Evolutionary conservation across 2,888 invertebrate genomes (phyloP), one percentile per base, ranked within the genome.

Genomic region (Andrena camellia): DNA sequence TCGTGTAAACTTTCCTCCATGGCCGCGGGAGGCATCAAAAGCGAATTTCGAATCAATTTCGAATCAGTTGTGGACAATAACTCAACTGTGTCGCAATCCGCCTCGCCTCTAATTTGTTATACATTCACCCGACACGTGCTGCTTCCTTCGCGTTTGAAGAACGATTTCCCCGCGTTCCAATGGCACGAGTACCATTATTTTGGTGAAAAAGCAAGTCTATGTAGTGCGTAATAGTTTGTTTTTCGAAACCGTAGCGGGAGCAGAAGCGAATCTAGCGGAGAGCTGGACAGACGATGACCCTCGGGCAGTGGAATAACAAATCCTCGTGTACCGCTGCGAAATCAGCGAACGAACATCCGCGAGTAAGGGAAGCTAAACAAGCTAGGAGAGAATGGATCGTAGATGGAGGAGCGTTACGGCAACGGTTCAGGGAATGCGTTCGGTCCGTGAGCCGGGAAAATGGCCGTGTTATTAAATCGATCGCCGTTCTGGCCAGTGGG

Each of bases 391-490:
- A 67, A 68, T 67, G 72, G 86, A 67, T 42, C 79, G 83, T 64
- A 78, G 83, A 70, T 74, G 80, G 69, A 82, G 70, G 74, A 86
- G 74, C 74, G 79, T 79, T 80, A 70, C 77, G 77, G 81, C 78
- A 35, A 23, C 73, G 81, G 74, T 70, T 66, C 80, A 66, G 84
- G 82, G 89, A 90, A 87, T 85, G 91, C 86, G 90, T 90, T 90
- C 85, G 88, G 88, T 84, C 82, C 83, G 88, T 84, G 86, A 90
- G 88, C 86, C 86, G 90, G 90, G 91, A 93, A 93, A 93, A 93
- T 92, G 93, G 93, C 92, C 91, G 92, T 92, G 91, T 93, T 92
- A 92, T 93, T 92, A 93, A 93, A 93, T 93, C 93, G 92, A 93
- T 93, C 92, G 92, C 83, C 82, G 90, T 85, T 90, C 90, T 90